Base-by-base conservation (phyloP, 2,888 invertebrate genomes). In the Omphaloscelis lunosa region DNA sequence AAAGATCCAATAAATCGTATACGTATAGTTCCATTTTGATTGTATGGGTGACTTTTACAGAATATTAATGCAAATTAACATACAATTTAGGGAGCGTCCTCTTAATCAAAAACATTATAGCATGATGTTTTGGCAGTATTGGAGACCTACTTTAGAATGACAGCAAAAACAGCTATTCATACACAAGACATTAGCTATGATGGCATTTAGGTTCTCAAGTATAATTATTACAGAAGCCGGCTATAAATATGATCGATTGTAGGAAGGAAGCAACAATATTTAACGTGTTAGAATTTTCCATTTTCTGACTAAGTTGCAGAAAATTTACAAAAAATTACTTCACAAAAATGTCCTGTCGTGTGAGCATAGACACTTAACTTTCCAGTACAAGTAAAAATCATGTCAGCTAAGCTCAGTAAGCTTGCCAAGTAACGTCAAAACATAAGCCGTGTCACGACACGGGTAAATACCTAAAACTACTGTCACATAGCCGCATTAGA, bases 401-500 rank as follows among this genome's bases (percentile, higher is more conserved):
- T 58, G 23, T n/a, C 51, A 34, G 39, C 51, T 76, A 84, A 86
- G 63, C 84, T 80, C 48, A 29, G 41, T 62, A 83, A 85, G 80
- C 81, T 83, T 80, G 74, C 5, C 53, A 48, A 58, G 58, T 65
- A 74, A 80, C 73, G 68, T 77, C 68, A 81, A 84, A 69, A 79
- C 72, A 72, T 89, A 89, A 84, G 78, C 67, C 74, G 15, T 29
- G 66, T 48, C 68, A 66, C 62, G 75, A 72, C 82, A 75, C 34
- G 45, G 39, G 77, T 71, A 88, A 87, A 85, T 88, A 93, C 78
- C 83, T 82, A 83, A 89, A 91, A 83, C 61, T 29, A 48, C 76
- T 76, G 79, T 79, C 75, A 75, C 70, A 53, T 69, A 85, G 88
- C 84, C 88, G 85, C 85, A 85, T 85, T 91, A 91, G 94, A 95